A percentile compares a stretch with the other conserved stretches of the same genome.
These are phyloP conservation scores for Taenaris catops DNA, from an alignment of 2,888 invertebrate species.

Conservation along the genomic window DNA sequence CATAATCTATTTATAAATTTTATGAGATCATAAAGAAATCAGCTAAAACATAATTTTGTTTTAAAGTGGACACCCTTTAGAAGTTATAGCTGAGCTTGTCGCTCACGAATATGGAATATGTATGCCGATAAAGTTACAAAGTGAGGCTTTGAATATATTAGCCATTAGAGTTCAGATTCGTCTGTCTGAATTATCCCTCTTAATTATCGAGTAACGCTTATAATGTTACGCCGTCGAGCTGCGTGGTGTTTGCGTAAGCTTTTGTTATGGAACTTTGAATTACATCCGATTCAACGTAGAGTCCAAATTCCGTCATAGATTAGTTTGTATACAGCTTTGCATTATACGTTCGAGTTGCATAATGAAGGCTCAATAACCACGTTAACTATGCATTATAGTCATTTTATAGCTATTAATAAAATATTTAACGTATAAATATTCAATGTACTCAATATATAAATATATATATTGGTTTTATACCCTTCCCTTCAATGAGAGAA, in stretches of 20 bases:
- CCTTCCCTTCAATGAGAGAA: too few species aligned
- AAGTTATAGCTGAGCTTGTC: not conserved
- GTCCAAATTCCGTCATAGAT: constrained; percentile 15
- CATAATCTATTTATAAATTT: too few species aligned
- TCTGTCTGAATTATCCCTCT: constrained; percentile 4
- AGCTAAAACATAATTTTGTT: not conserved
- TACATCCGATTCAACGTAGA: constrained; percentile 16
- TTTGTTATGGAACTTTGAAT: constrained; percentile 58
- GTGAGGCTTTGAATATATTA: constrained; percentile 5
- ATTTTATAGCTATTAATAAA: constrained; percentile 49
- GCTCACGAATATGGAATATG: not conserved
- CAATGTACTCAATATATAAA: constrained; percentile 54
- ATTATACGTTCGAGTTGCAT: constrained; percentile 25
- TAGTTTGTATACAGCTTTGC: constrained; percentile 4
- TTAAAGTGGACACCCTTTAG: not conserved
- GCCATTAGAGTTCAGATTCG: constrained; percentile 5
- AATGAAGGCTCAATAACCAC: constrained; percentile 52
- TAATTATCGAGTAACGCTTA: constrained; percentile 17
- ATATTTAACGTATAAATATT: constrained; percentile 46
- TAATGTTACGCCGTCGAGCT: constrained; percentile 47
- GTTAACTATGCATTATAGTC: constrained; percentile 47
- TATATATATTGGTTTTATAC: too few species aligned
- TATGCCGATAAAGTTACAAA: not conserved
- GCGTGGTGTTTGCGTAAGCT: constrained; percentile 51
- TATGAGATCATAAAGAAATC: too few species aligned